Base-by-base conservation (phyloP, 2,888 invertebrate genomes). In the Heliconius sara region DNA sequence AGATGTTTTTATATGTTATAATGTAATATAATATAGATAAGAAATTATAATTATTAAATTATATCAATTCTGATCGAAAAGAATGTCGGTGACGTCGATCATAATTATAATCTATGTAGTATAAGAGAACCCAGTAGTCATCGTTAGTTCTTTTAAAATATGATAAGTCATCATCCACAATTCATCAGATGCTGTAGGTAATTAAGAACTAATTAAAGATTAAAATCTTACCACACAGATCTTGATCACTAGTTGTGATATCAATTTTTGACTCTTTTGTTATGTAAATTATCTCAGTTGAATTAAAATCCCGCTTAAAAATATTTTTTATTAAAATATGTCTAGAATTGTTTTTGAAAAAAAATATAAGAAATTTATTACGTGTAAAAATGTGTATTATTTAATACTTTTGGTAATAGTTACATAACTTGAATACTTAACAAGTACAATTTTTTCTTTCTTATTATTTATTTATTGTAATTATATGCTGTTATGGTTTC, bases 121-220 rank as follows among this genome's bases (percentile, higher is more conserved):
- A 43, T 7, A 75, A 43, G 63, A 25, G 65, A 65, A 75, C 19
- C 63, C 65, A 65, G 65, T 65, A 63, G 63, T 60, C 63, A 75
- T 27, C 60, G n/a, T 47, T 70, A 63, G 47, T 52, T 25, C 66
- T 65, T 13, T 30, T 34, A 52, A 72, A 78, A 80, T 63, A 75
- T 60, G 72, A 57, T 66, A 43, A 68, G 73, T 79, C 81, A 81
- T 80, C 79, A 60, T 77, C 79, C 65, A 73, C 77, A 65, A 78
- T 77, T 68, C 81, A 83, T 81, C 82, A 81, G 83, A 83, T 82
- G 77, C 80, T 63, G 77, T 78, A 76, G 79, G 80, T 80, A 81
- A 84, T 84, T 84, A 84, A 83, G 76, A 83, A 77, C 76, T 77
- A 78, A 81, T 82, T 79, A 76, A 60, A 83, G 81, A 81, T 84